Evolutionary conservation across 1,140 invertebrate species (phyloP).

Genomic region (Luehdorfia chinensis): DNA sequence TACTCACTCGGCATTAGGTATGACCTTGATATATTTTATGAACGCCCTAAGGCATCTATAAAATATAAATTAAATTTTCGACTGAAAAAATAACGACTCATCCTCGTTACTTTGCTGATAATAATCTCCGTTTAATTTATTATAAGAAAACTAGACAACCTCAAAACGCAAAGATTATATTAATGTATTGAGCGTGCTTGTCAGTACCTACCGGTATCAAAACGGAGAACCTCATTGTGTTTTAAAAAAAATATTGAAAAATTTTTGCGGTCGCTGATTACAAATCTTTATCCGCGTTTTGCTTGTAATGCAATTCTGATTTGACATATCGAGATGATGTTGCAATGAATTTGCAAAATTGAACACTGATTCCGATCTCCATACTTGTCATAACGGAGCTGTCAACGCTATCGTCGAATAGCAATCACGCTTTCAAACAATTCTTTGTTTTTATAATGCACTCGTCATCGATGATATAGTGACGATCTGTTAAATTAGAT

Average conservation of each 20-base stretch:
- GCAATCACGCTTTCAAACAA: background rate
- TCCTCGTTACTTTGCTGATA: too few species aligned
- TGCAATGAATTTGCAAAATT: slow-evolving; percentile 8
- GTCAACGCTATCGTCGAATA: background rate
- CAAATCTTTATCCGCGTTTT: background rate
- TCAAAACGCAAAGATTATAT: background rate
- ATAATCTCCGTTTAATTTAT: too few species aligned
- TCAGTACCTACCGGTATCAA: too few species aligned
- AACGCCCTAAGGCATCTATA: too few species aligned
- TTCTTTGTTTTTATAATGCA: background rate
- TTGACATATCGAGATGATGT: slow-evolving; percentile 1
- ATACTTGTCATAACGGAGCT: background rate
- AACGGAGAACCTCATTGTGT: too few species aligned
- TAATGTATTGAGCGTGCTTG: background rate
- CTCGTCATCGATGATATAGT: too few species aligned
- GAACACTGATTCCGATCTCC: background rate
- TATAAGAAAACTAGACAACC: too few species aligned
- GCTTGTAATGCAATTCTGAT: slow-evolving; percentile 9
- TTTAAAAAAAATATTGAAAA: slow-evolving; percentile 5
- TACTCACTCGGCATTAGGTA: too few species aligned
- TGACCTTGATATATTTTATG: too few species aligned
- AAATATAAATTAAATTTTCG: too few species aligned
- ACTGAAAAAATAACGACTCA: too few species aligned
- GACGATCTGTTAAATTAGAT: too few species aligned
- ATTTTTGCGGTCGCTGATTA: background rate